A percentile compares a stretch with the other conserved stretches of the same genome.
Conservation (phyloP, 2,113 vertebrate species). For the Spizaetus ornatus region DNA sequence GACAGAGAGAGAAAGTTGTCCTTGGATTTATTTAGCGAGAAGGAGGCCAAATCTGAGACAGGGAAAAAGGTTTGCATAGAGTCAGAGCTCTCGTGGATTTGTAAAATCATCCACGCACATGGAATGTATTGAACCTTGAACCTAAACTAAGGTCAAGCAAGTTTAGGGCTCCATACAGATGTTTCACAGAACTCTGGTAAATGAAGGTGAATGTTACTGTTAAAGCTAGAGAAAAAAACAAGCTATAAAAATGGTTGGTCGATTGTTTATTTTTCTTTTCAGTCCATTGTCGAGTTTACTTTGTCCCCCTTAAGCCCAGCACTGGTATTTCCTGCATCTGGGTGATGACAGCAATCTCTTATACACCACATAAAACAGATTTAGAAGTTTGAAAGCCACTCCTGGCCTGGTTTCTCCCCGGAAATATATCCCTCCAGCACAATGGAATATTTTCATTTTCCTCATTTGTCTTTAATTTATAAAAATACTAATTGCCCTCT, state of each 20-base stretch:
- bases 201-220: slow-evolving; percentile 60
- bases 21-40: slow-evolving; percentile 49
- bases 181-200: slow-evolving; percentile 61
- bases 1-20: slow-evolving; percentile 47
- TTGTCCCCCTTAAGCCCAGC: slow-evolving; percentile 52
- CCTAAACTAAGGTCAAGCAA: slow-evolving; percentile 58
- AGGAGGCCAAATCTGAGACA: slow-evolving; percentile 44
- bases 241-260: slow-evolving; percentile 49
- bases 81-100: slow-evolving; percentile 27
- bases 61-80: slow-evolving; percentile 11
- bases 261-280: slow-evolving; percentile 71
- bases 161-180: slow-evolving; percentile 65
- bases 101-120: slow-evolving; percentile 58
- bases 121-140: slow-evolving; percentile 68
- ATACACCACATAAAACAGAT: slow-evolving; percentile 60
- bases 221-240: slow-evolving; percentile 48
- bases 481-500: not conserved
- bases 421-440: not conserved
- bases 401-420: slow-evolving; percentile 26
- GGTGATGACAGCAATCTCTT: slow-evolving; percentile 60
- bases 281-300: slow-evolving; percentile 66
- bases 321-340: slow-evolving; percentile 67
- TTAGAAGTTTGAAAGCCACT: slow-evolving; percentile 26
- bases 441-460: slow-evolving; percentile 1
- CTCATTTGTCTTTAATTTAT: not conserved